phyloP scores from a whole-genome alignment of 2,797 vertebrate genomes.

The Paramormyrops hopkinsi region DNA sequence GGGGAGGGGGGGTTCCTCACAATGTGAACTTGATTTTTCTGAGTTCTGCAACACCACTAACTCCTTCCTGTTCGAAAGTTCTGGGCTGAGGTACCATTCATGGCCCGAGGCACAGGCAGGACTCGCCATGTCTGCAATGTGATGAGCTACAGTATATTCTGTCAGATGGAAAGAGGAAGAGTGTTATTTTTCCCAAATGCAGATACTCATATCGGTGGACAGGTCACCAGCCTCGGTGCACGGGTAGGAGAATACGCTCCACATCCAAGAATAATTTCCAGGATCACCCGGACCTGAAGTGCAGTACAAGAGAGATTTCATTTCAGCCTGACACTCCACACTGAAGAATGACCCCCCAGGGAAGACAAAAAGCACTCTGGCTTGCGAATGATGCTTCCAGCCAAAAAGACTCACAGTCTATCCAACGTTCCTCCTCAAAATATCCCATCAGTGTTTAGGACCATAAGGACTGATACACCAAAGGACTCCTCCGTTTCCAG shows the following conservation, averaged over 20 bases:
- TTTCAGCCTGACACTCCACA: background rate
- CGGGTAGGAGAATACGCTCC: background rate
- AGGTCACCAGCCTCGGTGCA: background rate
- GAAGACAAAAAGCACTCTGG: background rate
- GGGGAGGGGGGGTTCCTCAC: background rate
- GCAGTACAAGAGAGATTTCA: slow-evolving; percentile 1
- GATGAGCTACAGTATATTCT: background rate
- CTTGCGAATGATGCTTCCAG: background rate
- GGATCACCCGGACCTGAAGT: background rate
- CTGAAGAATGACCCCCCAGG: background rate
- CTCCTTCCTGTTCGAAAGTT: background rate
- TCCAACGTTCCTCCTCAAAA: background rate
- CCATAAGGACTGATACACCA: background rate
- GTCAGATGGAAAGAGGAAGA: background rate
- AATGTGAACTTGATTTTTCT: background rate
- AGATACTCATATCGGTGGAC: background rate
- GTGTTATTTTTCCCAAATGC: background rate
- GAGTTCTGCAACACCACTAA: background rate
- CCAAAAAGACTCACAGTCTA: background rate
- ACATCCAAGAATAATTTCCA: background rate
- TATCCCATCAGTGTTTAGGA: background rate
- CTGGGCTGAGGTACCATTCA: background rate
- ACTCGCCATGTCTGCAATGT: background rate
- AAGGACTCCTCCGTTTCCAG: background rate
- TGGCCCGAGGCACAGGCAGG: background rate